A percentile compares a stretch with the other conserved stretches of the same genome.
Conservation (phyloP, 2,888 invertebrate genomes). For the Gryllus longicercus region DNA sequence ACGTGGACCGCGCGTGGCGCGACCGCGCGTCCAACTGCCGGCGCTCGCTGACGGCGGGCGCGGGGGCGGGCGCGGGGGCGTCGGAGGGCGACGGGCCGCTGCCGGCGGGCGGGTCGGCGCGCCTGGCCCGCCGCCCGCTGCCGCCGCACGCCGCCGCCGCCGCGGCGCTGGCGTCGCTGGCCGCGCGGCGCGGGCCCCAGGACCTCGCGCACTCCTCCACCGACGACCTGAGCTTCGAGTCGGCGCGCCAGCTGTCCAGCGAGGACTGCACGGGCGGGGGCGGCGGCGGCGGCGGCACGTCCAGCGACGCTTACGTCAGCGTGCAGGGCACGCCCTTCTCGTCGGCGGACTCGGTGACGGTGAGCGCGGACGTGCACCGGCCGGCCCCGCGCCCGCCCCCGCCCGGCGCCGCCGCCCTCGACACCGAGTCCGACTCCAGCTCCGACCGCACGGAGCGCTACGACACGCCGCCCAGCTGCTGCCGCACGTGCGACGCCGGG, state of each 20-base stretch:
- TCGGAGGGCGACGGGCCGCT: conserved; percentile 50
- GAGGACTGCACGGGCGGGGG: conserved; percentile 22
- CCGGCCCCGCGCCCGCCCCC: neutral
- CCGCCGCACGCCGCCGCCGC: conserved; percentile 57
- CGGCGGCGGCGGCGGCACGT: conserved; percentile 27
- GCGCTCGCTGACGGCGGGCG: neutral
- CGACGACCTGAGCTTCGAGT: conserved; percentile 37
- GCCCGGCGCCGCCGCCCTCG: neutral
- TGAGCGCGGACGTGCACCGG: conserved; percentile 32
- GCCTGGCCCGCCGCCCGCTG: conserved; percentile 60
- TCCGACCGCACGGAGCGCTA: neutral
- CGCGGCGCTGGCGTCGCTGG: neutral
- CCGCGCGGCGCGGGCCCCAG: neutral
- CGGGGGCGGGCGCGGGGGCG: neutral
- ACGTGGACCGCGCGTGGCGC: conserved; percentile 24
- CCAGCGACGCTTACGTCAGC: conserved; percentile 34
- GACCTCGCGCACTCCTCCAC: conserved; percentile 27
- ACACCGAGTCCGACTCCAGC: neutral
- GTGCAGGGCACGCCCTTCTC: conserved; percentile 34
- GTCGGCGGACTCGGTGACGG: conserved; percentile 34
- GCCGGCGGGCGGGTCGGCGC: conserved; percentile 58
- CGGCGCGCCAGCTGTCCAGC: conserved; percentile 33
- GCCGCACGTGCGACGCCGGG: neutral
- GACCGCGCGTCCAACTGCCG: neutral
- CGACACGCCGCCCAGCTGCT: conserved; percentile 1